Percentiles rank a stretch among this genome's conserved stretches.
Evolutionary conservation across 2,888 invertebrate species (phyloP).

Genomic region (Parasteatoda lunata): DNA sequence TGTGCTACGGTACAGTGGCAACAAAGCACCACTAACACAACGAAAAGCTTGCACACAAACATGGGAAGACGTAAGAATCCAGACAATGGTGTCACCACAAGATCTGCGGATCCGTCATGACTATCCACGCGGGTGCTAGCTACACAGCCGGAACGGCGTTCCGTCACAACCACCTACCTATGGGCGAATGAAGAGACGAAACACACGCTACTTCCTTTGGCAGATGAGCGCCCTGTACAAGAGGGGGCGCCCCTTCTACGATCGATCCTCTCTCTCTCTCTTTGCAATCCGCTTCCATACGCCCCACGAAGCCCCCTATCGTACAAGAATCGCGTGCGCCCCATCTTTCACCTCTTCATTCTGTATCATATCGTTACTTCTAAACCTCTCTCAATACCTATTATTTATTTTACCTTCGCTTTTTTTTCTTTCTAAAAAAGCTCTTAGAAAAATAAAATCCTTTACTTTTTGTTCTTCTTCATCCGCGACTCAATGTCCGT

Average conservation of each 20-base stretch:
- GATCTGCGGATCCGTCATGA: conserved; percentile 34
- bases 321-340: conserved; percentile 27
- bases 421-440: not conserved
- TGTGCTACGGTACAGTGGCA: conserved; percentile 3
- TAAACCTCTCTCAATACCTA: not conserved
- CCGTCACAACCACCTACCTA: conserved; percentile 16
- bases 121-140: not conserved
- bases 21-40: not conserved
- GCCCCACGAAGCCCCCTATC: conserved; percentile 5
- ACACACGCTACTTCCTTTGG: conserved; percentile 17
- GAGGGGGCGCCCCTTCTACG: conserved; percentile 29
- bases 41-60: conserved; percentile 7
- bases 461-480: not conserved
- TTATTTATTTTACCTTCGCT: not conserved
- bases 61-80: conserved; percentile 2
- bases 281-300: conserved; percentile 16
- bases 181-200: conserved; percentile 23
- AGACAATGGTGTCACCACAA: conserved; percentile 3
- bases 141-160: conserved; percentile 23
- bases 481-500: too few species aligned
- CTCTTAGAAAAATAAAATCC: not conserved
- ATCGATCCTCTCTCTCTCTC: conserved; percentile 33
- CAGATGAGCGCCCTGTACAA: conserved; percentile 50
- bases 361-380: conserved; percentile 17
- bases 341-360: conserved; percentile 10